Conservation (phyloP, 2,888 invertebrate genomes). For the Ormyrus pomaceus region DNA sequence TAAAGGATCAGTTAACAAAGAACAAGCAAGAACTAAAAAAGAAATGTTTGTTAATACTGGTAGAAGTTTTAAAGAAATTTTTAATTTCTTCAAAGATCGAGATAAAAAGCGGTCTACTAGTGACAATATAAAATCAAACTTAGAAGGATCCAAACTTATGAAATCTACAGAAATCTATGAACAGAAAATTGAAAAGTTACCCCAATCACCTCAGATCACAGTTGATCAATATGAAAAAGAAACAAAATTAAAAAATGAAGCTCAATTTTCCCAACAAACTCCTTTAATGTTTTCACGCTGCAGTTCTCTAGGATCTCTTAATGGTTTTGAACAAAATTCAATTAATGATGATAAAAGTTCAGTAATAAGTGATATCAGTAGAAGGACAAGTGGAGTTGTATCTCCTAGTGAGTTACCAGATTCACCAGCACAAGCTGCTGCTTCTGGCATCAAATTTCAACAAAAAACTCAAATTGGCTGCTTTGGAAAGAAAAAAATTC, state of each 20-base stretch:
- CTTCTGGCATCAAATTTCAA: constrained; percentile 79
- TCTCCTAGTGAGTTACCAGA: constrained; percentile 97
- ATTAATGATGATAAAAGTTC: constrained; percentile 91
- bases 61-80: constrained; percentile 54
- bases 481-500: constrained; percentile 48
- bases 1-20: constrained; percentile 59
- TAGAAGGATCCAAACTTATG: constrained; percentile 26
- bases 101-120: constrained; percentile 47
- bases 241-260: constrained; percentile 77
- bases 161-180: constrained; percentile 38
- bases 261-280: constrained; percentile 85
- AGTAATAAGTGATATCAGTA: constrained; percentile 90
- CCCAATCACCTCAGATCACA: constrained; percentile 7
- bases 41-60: constrained; percentile 52
- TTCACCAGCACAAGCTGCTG: constrained; percentile 91
- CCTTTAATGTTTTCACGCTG: constrained; percentile 97
- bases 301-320: constrained; percentile 93
- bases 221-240: constrained; percentile 32
- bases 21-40: constrained; percentile 39
- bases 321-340: constrained; percentile 89
- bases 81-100: constrained; percentile 54
- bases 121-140: constrained; percentile 33
- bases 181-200: constrained; percentile 28
- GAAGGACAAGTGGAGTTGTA: constrained; percentile 87
- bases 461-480: constrained; percentile 42